Evolutionary conservation across 2,113 vertebrate genomes (phyloP), one percentile per base, ranked within the genome.

Genomic region (Columba janthina): DNA sequence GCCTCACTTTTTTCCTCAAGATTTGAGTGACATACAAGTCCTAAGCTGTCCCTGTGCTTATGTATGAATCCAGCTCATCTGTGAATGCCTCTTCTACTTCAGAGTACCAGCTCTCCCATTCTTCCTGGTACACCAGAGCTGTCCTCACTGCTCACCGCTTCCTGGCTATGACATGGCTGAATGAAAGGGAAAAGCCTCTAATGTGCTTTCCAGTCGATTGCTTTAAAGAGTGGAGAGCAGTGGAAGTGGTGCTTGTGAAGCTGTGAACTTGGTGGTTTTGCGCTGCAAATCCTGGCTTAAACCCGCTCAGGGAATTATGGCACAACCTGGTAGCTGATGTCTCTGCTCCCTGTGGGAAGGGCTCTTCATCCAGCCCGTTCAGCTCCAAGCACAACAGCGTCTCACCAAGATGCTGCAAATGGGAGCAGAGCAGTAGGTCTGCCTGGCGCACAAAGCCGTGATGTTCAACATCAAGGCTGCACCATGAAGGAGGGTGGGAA

Each of bases 211-310:
- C 92, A 75, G 69, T 21, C 8, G 16, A 72, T 84, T 75, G 57
- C 65, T 93, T 87, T 93, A 67, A 90, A 14, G 57, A 75, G 31
- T 15, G 80, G 92, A 42, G 57, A 53, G 86, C 12, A 15, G 40
- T 58, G 25, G 26, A 71, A 86, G 46, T 22, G 50, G 70, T 89
- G 53, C 77, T 65, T 54, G 67, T 50, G 74, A 72, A 85, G 72
- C 1, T 85, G 71, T 70, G 82, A 93, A 62, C 51, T 73, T 0
- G 0, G 15, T 9, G 32, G 48, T n/a, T 72, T 17, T 38, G 26
- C 2, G 3, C 4, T 0, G 66, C 77, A 60, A 56, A 83, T 56
- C 60, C 31, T 0, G 0, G n/a, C 76, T 53, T 11, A 29, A 15
- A 12, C 0, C 2, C 0, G 5, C 28, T 44, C 56, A 25, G 66